phyloP scores from a whole-genome alignment of 1,140 invertebrate species.

The Diploscapter pachys region DNA sequence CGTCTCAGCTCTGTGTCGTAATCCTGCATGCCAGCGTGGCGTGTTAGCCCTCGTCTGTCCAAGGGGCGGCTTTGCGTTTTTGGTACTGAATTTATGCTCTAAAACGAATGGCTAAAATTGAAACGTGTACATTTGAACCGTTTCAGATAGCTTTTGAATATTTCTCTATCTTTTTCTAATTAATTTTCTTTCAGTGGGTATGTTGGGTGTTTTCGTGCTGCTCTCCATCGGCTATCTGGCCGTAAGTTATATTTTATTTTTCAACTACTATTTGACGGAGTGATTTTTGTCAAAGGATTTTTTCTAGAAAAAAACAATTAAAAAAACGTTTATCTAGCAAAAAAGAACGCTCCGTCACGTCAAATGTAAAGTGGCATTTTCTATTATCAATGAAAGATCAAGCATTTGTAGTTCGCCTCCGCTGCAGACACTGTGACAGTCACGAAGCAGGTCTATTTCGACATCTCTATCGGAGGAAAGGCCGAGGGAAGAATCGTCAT shows the following conservation, averaged over 20 bases:
- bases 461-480: constrained; percentile 77
- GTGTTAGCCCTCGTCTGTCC: no score
- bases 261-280: background rate
- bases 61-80: no score
- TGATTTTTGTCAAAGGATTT: background rate
- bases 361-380: background rate
- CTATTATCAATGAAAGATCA: background rate
- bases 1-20: no score
- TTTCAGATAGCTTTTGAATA: no score
- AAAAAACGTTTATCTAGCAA: no score
- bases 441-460: constrained; percentile 75
- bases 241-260: background rate
- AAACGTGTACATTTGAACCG: no score
- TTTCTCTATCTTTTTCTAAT: no score
- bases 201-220: constrained; percentile 31
- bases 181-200: constrained; percentile 34
- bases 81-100: no score
- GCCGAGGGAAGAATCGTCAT: constrained; percentile 75
- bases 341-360: background rate
- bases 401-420: constrained; percentile 2
- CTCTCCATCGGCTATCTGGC: constrained; percentile 29
- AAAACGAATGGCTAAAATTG: no score
- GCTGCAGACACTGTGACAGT: constrained; percentile 49
- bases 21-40: no score
- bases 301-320: no score